Base-by-base conservation (phyloP, 2,888 invertebrate species). In the Desoria tigrina region DNA sequence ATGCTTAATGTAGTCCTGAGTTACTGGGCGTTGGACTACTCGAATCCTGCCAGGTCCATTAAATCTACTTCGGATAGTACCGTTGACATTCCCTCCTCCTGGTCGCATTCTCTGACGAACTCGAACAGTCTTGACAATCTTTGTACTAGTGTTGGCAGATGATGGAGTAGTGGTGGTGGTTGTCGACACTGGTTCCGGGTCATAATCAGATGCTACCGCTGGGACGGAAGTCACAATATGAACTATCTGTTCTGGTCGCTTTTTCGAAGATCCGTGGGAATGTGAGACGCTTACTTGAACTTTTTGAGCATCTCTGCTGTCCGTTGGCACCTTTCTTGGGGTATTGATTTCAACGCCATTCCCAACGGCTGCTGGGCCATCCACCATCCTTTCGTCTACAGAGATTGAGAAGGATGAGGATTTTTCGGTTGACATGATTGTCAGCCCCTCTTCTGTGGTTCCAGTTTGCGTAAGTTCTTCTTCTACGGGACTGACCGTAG, bases 11-110 rank as follows among this genome's bases (percentile, higher is more conserved):
- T 76, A 77, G 28, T 77, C 77, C 56, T 71, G 76, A 28, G 73
- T 69, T 1, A 74, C 74, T 11, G 77, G 77, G 42, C 73, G 49
- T 42, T 77, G 77, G 21, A 77, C 75, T n/a, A 76, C 73, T 14
- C 74, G 58, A 2, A 76, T 71, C 9, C 74, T 55, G 7, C 71
- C 62, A 32, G 68, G 50, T 16, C 65, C 68, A 62, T 65, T 68
- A 49, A 74, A 71, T 28, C 74, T 62, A 32, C 65, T 73, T 11
- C 69, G 63, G 42, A 71, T 68, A 7, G 69, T 68, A 21, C 71
- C 71, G 37, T 50, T 56, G 21, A 27, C 14, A 11, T 63, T 67
- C 57, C 61, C 66, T 26, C 65, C 61, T 26, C 72, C 72, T 14
- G 72, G 72, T 42, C 76, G 64, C 74, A 76, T 74, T 55, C 76